Base-by-base conservation (phyloP, 2,888 invertebrate genomes). In the Sinelater perroti region DNA sequence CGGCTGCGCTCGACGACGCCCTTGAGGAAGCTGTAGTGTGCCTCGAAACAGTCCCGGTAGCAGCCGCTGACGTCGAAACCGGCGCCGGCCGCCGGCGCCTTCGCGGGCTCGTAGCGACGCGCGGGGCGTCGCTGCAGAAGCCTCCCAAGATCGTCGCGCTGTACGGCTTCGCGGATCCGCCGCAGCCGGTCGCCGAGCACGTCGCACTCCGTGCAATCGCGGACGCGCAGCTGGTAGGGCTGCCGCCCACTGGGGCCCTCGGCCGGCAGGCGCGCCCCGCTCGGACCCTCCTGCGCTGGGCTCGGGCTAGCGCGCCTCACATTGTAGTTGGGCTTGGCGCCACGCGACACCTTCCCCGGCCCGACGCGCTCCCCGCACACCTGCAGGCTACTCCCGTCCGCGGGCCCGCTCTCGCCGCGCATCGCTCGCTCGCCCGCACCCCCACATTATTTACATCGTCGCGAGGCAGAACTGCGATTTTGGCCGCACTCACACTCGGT, bases 71-170 rank as follows among this genome's bases (percentile, higher is more conserved):
- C 56, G 30, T 64, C 62, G 16, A 38, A 10, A 13, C 5, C 18
- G 21, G 46, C 38, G 44, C 47, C 49, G 21, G 45, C 54, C 17
- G 42, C 79, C 75, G 84, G 84, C 83, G 85, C 83, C 83, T 84
- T 82, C 79, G 83, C 81, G 80, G 85, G 83, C 79, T 85, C 82
- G 24, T 78, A 78, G 75, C 83, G 81, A 82, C 83, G 79, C 66
- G 81, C 78, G 82, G 46, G 45, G 44, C 47, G 47, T 24, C 46
- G 54, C 17, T 42, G 79, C 75, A 85, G 84, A 83, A 85, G 83
- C 83, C 84, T 82, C 79, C 83, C 81, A 80, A 85, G 83, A 79
- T 85, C 82, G 24, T 78, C 78, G 75, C 83, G 81, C 82, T 83
- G 79, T 67, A 81, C 78, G 82, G 85, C 83, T 83, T 84, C 84